Evolutionary conservation across 2,797 vertebrate genomes (phyloP).

Genomic region (Liasis olivaceus): DNA sequence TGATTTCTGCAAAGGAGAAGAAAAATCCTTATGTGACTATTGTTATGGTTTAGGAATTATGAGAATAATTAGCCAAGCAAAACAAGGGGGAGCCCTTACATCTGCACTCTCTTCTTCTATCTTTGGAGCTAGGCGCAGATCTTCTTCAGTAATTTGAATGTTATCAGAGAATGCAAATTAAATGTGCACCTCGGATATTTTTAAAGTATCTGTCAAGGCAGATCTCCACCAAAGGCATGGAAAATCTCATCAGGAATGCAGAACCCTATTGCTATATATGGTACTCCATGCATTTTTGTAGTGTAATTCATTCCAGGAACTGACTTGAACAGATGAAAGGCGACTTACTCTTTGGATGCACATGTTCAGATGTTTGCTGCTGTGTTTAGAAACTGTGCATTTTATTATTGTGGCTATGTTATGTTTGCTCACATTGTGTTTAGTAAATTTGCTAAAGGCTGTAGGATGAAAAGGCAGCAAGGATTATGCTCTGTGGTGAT

Average conservation of each 20-base stretch:
- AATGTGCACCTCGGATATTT: not conserved
- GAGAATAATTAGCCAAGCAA: not conserved
- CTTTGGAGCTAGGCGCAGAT: not conserved
- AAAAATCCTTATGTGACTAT: not conserved
- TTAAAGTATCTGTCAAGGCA: not conserved
- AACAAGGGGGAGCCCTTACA: not conserved
- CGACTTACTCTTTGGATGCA: not conserved
- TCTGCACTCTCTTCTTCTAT: not conserved
- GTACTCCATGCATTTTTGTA: slow-evolving; percentile 7
- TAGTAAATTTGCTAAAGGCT: not conserved
- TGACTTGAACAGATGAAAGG: slow-evolving; percentile 12
- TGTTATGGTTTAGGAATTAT: not conserved
- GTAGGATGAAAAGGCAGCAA: not conserved
- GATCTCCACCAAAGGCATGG: slow-evolving; percentile 2
- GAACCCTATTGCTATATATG: not conserved
- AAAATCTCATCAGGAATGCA: not conserved
- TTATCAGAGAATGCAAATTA: not conserved
- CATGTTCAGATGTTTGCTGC: not conserved
- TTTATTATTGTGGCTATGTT: not conserved
- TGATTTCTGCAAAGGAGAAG: not conserved
- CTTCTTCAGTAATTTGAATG: not conserved
- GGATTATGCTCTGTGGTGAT: accelerated
- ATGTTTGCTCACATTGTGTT: not conserved
- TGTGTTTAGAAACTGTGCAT: not conserved
- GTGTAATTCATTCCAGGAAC: not conserved